These are phyloP conservation scores for Lordiphosa collinella DNA, from an alignment of 1,140 invertebrate species.

Conservation along the genomic window DNA sequence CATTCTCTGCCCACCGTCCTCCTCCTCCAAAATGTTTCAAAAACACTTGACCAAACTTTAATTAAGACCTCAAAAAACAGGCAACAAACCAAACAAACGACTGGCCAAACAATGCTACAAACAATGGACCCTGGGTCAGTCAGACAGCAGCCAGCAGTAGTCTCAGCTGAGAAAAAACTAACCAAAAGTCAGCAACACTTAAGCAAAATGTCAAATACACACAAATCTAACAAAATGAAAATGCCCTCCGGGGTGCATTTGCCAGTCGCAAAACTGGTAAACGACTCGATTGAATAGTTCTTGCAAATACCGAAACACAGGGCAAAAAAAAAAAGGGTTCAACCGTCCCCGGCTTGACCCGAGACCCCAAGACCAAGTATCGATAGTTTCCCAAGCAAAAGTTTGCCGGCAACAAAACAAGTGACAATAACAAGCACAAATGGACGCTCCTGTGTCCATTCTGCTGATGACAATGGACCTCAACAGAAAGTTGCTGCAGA, in stretches of 20 bases:
- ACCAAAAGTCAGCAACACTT: constrained; percentile 76
- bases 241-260: constrained; percentile 72
- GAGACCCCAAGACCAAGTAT: constrained; percentile 21
- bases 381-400: constrained; percentile 49
- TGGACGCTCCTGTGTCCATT: constrained; percentile 27
- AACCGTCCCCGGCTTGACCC: constrained; percentile 1
- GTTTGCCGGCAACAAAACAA: constrained; percentile 21
- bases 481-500: constrained; percentile 30
- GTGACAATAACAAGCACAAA: constrained; percentile 66
- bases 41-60: constrained; percentile 68
- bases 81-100: constrained; percentile 17
- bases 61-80: constrained; percentile 50
- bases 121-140: constrained; percentile 34
- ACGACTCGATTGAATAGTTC: constrained; percentile 63
- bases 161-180: constrained; percentile 18
- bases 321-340: constrained; percentile 51
- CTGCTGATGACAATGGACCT: constrained; percentile 56
- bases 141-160: neutral
- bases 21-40: constrained; percentile 2
- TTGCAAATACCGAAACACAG: constrained; percentile 15
- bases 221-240: constrained; percentile 64
- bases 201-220: constrained; percentile 77
- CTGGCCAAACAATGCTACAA: constrained; percentile 18
- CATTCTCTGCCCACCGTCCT: too few relatives aligned
- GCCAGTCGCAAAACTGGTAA: constrained; percentile 17